A percentile compares a stretch with the other conserved stretches of the same genome.
phyloP scores from a whole-genome alignment of 2,113 vertebrate species.

The Prolemur simus region DNA sequence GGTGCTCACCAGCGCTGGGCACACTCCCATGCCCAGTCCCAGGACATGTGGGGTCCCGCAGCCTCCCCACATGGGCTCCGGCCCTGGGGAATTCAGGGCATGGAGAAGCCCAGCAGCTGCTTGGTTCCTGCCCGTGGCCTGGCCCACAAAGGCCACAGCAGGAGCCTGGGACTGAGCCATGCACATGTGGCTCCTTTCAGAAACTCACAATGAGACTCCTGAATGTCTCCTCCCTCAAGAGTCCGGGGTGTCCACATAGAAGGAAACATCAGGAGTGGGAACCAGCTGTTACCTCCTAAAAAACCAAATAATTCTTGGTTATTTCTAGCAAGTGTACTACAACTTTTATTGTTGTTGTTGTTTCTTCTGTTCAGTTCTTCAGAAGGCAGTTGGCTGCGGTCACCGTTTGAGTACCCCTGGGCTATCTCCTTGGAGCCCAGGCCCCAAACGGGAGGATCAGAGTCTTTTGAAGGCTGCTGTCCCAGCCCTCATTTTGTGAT shows the following conservation, averaged over 20 bases:
- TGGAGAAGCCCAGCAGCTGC: neutral
- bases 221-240: no score
- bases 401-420: neutral
- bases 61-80: neutral
- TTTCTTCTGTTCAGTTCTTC: neutral
- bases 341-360: neutral
- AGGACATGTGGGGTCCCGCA: neutral
- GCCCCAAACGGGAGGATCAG: neutral
- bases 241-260: neutral
- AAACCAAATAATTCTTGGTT: neutral
- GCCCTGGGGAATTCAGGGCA: neutral
- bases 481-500: neutral
- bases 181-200: neutral
- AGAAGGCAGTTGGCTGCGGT: neutral
- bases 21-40: no score
- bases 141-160: neutral
- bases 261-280: neutral
- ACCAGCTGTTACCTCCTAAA: neutral
- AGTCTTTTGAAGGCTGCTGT: neutral
- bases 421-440: neutral
- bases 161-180: neutral
- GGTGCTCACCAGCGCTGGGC: neutral
- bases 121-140: neutral
- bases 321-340: neutral
- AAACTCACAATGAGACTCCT: neutral